phyloP scores from a whole-genome alignment of 2,113 vertebrate species.

The Crotalus tigris region DNA sequence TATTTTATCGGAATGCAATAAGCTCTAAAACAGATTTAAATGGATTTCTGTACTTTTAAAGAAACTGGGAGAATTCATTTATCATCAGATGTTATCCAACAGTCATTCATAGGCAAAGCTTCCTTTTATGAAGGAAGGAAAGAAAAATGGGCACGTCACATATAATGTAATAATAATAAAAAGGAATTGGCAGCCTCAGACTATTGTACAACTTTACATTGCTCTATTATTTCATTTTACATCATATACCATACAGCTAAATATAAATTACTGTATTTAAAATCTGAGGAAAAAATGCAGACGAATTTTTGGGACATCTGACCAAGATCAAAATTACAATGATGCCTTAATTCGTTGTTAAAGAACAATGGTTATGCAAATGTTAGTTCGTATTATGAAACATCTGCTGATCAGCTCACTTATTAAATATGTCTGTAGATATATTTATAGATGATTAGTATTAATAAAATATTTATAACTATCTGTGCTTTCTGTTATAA shows the following conservation, averaged over 20 bases:
- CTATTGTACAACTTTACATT: background rate
- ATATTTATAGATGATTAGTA: background rate
- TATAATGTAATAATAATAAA: background rate
- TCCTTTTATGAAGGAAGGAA: background rate
- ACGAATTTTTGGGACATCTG: background rate
- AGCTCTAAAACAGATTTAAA: background rate
- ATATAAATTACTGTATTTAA: background rate
- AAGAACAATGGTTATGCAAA: background rate
- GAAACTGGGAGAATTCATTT: background rate
- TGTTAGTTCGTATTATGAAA: background rate
- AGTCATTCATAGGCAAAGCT: background rate
- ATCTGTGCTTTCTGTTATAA: background rate
- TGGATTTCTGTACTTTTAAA: background rate
- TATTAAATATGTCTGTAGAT: background rate
- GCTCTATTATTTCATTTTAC: background rate
- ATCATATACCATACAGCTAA: background rate
- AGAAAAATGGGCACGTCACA: background rate
- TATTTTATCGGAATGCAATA: background rate
- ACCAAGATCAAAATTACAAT: background rate
- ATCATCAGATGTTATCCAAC: background rate
- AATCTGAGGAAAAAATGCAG: background rate
- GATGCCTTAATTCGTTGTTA: background rate
- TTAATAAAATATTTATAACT: background rate
- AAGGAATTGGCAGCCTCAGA: background rate
- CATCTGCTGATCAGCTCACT: background rate